phyloP scores from a whole-genome alignment of 2,797 vertebrate species.

The Calcarius lapponicus region DNA sequence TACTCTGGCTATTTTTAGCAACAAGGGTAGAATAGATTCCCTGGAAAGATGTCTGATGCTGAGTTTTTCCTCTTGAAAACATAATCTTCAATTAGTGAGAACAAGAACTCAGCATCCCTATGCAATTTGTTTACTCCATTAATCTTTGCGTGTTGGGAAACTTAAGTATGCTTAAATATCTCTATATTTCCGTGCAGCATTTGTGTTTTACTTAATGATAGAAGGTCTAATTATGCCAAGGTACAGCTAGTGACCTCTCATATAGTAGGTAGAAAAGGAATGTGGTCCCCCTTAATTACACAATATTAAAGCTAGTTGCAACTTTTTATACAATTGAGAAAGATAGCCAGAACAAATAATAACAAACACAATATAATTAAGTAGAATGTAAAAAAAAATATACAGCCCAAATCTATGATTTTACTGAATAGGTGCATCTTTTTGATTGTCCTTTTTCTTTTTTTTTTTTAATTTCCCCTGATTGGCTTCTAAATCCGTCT shows the following conservation, averaged over 20 bases:
- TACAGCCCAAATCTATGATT: background rate
- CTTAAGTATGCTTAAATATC: background rate
- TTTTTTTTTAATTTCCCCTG: background rate
- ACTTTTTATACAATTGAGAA: background rate
- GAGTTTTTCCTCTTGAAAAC: slow-evolving; percentile 23
- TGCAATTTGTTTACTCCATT: slow-evolving; percentile 27
- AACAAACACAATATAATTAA: background rate
- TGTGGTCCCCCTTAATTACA: background rate
- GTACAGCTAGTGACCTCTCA: background rate
- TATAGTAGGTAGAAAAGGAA: background rate
- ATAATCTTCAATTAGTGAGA: slow-evolving; percentile 23
- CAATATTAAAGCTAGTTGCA: background rate
- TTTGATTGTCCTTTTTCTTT: background rate
- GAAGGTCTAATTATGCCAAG: background rate
- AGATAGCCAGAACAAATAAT: background rate
- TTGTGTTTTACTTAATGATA: slow-evolving; percentile 4
- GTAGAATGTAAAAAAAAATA: background rate
- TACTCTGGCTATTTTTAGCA: slow-evolving; percentile 14
- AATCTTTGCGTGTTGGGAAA: background rate
- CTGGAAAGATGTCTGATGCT: slow-evolving; percentile 3
- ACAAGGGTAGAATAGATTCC: background rate
- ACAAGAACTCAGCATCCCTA: background rate
- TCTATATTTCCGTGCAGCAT: background rate
- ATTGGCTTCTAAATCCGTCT: background rate
- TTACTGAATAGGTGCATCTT: background rate